Evolutionary conservation across 2,797 vertebrate species (phyloP), one percentile per base, ranked within the genome.

Genomic region (Anabacerthia variegaticeps): DNA sequence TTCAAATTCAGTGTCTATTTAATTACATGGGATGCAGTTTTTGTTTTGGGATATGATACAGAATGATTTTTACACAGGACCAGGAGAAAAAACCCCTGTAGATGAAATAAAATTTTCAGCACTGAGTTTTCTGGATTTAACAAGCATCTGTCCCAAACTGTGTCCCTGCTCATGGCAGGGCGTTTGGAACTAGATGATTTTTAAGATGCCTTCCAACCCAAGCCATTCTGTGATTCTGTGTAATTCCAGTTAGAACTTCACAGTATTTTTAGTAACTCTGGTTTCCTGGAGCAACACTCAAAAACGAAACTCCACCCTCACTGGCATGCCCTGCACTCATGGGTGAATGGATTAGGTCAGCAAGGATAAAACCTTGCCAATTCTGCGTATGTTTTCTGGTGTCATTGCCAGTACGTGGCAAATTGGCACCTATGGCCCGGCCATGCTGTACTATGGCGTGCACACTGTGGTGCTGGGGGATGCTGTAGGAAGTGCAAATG

Each of bases 221-320:
- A 66, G 39, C 34, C 23, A 21, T 36, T 66, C 39, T 65, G 32
- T 27, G 32, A 49, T 43, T 32, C 43, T 66, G 36, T n/a, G 39
- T 73, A 66, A 69, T 86, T 91, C 61, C 67, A 69, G 20, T 62
- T 39, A 82, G 63, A 89, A 14, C 16, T 83, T 87, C 23, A 10
- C 26, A 52, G 55, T 81, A 46, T 77, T 71, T 94, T 89, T 77
- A 83, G 52, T 67, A 89, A 82, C 71, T 82, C n/a, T 0, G 0
- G 32, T 92, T 73, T 94, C 51, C 49, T 84, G 49, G n/a, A 84
- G 54, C 19, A 81, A 27, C 59, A 51, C 37, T 85, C 85, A 62
- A 58, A 85, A 81, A 89, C 30, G 19, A 84, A 89, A 43, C 22
- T 28, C 23, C 48, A 46, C 37, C 28, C 14, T 85, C 49, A 28